These are phyloP conservation scores for Diabrotica undecimpunctata DNA, from an alignment of 1,140 invertebrate species.

Conservation along the genomic window DNA sequence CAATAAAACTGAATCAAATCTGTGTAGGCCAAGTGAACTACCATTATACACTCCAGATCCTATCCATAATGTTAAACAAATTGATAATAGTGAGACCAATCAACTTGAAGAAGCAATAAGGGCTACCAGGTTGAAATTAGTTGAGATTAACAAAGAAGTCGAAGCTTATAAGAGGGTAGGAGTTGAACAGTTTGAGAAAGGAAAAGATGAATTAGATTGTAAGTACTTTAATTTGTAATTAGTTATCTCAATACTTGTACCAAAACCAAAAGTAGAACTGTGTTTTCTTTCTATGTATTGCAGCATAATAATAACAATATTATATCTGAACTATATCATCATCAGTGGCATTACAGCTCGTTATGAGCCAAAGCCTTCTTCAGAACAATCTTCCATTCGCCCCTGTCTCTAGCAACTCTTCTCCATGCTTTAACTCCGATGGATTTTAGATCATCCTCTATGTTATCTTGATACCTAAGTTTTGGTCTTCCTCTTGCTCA, in stretches of 20 bases:
- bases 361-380: no score
- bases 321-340: no score
- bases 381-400: no score
- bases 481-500: no score
- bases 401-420: no score
- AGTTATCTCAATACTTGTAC: background rate
- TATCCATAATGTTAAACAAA: background rate
- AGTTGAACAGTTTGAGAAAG: slow-evolving; percentile 32
- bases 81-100: slow-evolving; percentile 21
- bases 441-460: no score
- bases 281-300: no score
- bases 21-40: slow-evolving; percentile 53
- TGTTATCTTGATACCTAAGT: no score
- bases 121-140: slow-evolving; percentile 29
- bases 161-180: slow-evolving; percentile 33
- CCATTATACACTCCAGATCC: slow-evolving; percentile 52
- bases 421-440: no score
- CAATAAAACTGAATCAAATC: slow-evolving; percentile 13
- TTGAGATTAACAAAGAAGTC: slow-evolving; percentile 25
- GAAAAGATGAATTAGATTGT: slow-evolving; percentile 38
- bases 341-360: no score
- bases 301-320: no score
- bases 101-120: slow-evolving; percentile 37
- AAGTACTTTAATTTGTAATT: slow-evolving; percentile 20
- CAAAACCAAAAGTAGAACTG: background rate